Evolutionary conservation across 2,113 vertebrate species (phyloP).

Genomic region (Anser brachyrhynchus): DNA sequence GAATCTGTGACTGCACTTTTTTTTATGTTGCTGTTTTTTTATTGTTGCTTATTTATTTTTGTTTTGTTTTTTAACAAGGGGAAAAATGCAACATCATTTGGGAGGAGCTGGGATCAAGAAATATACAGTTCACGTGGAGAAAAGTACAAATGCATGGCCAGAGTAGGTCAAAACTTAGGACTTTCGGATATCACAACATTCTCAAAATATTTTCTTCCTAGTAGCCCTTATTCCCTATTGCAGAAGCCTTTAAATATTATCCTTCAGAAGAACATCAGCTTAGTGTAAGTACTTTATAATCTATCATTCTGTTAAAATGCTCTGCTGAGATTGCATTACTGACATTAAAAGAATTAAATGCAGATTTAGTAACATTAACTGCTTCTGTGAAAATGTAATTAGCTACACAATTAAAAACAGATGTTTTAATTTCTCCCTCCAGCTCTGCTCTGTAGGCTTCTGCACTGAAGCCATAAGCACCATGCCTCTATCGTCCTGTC

Average conservation of each 20-base stretch:
- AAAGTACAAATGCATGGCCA: fast-evolving
- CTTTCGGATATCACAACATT: background rate
- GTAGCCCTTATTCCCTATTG: background rate
- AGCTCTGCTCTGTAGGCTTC: background rate
- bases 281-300: background rate
- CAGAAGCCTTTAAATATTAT: background rate
- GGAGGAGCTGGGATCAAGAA: background rate
- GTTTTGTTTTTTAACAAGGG: background rate
- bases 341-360: conserved; percentile 16
- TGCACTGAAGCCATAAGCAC: background rate
- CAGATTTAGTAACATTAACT: background rate
- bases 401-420: background rate
- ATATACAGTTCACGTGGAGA: background rate
- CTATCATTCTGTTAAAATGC: background rate
- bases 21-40: background rate
- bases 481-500: background rate
- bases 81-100: background rate
- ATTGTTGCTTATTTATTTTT: too few relatives aligned
- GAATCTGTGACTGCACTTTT: background rate
- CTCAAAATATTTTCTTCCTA: background rate
- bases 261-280: background rate
- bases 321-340: conserved; percentile 21
- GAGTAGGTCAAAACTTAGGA: background rate
- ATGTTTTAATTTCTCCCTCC: background rate
- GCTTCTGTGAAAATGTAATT: conserved; percentile 28